A percentile compares a stretch with the other conserved stretches of the same genome.
These are phyloP conservation scores for Fukomys damarensis DNA, from an alignment of 2,113 vertebrate genomes.

Conservation along the genomic window DNA sequence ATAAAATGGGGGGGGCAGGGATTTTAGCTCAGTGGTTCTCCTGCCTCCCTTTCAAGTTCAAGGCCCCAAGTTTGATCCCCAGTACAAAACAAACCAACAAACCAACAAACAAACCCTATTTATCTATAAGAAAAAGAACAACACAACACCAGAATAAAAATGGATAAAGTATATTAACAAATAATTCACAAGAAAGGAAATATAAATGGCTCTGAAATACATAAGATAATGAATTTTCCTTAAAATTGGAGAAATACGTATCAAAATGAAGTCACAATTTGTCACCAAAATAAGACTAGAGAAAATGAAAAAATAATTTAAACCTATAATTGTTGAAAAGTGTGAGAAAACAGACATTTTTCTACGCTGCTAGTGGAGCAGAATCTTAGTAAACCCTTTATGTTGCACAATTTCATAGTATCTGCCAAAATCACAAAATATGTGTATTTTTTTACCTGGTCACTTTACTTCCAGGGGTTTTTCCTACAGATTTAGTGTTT, in stretches of 20 bases:
- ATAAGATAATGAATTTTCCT: constrained; percentile 12
- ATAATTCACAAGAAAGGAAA: constrained; percentile 45
- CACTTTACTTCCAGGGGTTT: neutral
- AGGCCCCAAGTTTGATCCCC: too few relatives aligned
- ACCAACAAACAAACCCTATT: too few relatives aligned
- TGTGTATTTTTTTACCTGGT: neutral
- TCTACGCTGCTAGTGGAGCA: neutral
- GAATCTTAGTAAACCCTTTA: neutral
- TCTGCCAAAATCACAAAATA: neutral
- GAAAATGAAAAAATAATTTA: neutral
- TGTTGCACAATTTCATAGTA: neutral
- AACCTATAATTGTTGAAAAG: neutral
- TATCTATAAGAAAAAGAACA: neutral
- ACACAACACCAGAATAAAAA: neutral
- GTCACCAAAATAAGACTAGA: constrained; percentile 25
- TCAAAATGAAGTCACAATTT: constrained; percentile 38
- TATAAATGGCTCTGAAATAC: neutral
- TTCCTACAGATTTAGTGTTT: neutral
- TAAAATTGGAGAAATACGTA: constrained; percentile 50
- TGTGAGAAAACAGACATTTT: constrained; percentile 21
- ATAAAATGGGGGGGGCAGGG: too few relatives aligned
- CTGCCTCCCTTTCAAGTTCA: too few relatives aligned
- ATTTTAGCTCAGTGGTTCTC: too few relatives aligned
- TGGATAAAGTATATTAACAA: neutral
- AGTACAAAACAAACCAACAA: too few relatives aligned